Conservation (phyloP, 2,113 vertebrate species). For the Spea bombifrons region DNA sequence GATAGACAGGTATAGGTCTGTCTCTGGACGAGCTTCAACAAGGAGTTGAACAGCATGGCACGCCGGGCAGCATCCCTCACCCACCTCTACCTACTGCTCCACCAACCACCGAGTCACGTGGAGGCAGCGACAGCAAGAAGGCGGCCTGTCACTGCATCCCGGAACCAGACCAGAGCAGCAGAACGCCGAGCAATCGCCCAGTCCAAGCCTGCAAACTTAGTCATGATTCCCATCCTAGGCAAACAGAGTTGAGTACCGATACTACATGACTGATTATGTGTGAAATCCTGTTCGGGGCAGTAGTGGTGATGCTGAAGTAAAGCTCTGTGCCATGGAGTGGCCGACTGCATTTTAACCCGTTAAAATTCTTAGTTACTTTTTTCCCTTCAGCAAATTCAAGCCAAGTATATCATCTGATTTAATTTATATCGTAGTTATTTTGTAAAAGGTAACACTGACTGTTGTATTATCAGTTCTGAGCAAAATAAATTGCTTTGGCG, state of each 20-base stretch:
- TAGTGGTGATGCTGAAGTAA: too few species aligned
- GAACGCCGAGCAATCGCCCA: constrained; percentile 12
- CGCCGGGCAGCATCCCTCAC: constrained; percentile 45
- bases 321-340: too few species aligned
- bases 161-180: constrained; percentile 45
- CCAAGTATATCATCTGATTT: too few species aligned
- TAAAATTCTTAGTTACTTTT: too few species aligned
- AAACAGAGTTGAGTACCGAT: not conserved
- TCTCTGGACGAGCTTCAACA: constrained; percentile 87
- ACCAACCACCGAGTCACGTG: constrained; percentile 31
- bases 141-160: constrained; percentile 51
- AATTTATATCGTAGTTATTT: too few species aligned
- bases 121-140: not conserved
- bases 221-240: not conserved
- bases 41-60: constrained; percentile 82
- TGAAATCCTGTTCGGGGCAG: too few species aligned
- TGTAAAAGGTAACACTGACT: too few species aligned
- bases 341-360: too few species aligned
- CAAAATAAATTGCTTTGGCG: too few species aligned
- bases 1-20: constrained; percentile 97
- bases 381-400: too few species aligned
- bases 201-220: not conserved
- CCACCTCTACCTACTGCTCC: constrained; percentile 28
- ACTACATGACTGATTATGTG: not conserved
- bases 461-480: too few species aligned